Percentiles rank a stretch among this genome's conserved stretches.
phyloP scores from a whole-genome alignment of 2,888 invertebrate genomes.

The Halocaridina rubra region DNA sequence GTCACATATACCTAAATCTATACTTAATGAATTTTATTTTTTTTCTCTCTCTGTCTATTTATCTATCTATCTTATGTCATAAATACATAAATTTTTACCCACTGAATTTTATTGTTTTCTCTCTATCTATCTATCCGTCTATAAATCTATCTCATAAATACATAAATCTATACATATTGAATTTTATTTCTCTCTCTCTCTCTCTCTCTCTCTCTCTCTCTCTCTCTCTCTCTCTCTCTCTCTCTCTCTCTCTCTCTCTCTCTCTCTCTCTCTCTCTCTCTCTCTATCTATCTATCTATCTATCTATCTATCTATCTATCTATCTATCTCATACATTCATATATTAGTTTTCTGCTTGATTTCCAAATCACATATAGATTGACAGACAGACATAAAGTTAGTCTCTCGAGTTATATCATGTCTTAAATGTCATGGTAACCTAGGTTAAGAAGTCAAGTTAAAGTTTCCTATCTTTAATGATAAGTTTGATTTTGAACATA shows the following conservation, averaged over 20 bases:
- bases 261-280: neutral
- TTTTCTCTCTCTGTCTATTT: neutral
- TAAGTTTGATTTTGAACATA: neutral
- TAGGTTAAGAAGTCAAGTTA: neutral
- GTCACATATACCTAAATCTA: too few relatives aligned
- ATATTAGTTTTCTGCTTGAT: too few relatives aligned
- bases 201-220: neutral
- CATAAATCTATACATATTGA: neutral
- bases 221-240: neutral
- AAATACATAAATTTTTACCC: neutral
- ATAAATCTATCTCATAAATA: too few relatives aligned
- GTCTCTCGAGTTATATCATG: too few relatives aligned
- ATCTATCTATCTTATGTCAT: neutral
- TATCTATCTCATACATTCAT: too few relatives aligned
- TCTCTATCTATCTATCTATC: too few relatives aligned
- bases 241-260: neutral
- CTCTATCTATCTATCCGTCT: neutral
- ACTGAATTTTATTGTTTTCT: neutral
- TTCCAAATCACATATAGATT: too few relatives aligned
- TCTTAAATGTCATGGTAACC: neutral
- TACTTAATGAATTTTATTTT: too few relatives aligned
- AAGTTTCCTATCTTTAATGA: neutral
- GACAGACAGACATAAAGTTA: too few relatives aligned
- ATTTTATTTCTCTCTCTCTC: neutral
- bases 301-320: too few relatives aligned